Conservation (phyloP, 2,888 invertebrate genomes). For the Cryptocephalus primarius region DNA sequence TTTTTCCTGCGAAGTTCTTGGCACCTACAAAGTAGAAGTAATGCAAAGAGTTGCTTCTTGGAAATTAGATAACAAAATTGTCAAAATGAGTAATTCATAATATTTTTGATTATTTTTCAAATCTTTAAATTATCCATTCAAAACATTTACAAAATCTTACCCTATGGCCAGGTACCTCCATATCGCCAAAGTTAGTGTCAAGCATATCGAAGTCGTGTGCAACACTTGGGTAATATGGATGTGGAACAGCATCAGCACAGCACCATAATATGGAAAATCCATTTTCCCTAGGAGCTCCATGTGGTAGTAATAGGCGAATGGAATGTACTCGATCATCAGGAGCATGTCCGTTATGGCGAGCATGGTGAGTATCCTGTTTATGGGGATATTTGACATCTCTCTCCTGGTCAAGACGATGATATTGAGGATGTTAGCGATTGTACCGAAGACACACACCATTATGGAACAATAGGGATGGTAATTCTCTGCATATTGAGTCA, state of each 20-base stretch:
- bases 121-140: no score
- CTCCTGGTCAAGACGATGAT: slow-evolving; percentile 76
- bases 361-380: slow-evolving; percentile 75
- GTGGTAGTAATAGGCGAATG: slow-evolving; percentile 55
- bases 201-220: slow-evolving; percentile 74
- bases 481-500: slow-evolving; percentile 50
- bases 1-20: no score
- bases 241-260: slow-evolving; percentile 66
- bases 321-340: slow-evolving; percentile 80
- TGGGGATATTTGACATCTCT: slow-evolving; percentile 71
- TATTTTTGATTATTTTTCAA: no score
- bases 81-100: no score
- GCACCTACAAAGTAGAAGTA: no score
- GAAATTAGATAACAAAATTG: no score
- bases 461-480: slow-evolving; percentile 77
- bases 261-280: slow-evolving; percentile 61
- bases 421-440: slow-evolving; percentile 76
- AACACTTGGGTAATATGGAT: slow-evolving; percentile 71
- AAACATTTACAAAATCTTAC: no score
- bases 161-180: slow-evolving; percentile 81
- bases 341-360: slow-evolving; percentile 82
- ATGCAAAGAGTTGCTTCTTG: no score
- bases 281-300: slow-evolving; percentile 52
- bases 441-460: slow-evolving; percentile 76
- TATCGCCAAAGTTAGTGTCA: slow-evolving; percentile 69